Evolutionary conservation across 2,888 invertebrate species (phyloP), one percentile per base, ranked within the genome.

Genomic region (Polyommatus iphigenia): DNA sequence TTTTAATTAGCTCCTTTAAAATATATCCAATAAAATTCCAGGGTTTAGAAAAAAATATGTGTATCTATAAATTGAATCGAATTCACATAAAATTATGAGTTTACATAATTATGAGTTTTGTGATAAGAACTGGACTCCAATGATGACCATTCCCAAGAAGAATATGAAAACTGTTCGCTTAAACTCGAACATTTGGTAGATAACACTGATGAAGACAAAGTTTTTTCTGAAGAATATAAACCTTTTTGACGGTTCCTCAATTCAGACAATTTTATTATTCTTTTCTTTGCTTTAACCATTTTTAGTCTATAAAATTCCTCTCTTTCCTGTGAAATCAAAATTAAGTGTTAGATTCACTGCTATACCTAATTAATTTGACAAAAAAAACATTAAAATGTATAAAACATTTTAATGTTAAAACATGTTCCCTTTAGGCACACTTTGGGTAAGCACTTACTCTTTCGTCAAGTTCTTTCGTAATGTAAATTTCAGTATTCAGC

Each of bases 221-320:
- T 20, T 8, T 59, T 20, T 20, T 59, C 59, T 20, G 59, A 59
- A 57, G 57, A 57, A 57, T 18, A n/a, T 57, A 57, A 57, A 20
- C 29, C 67, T 6, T 32, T 29, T 32, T 18, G 29, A 15, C 29
- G 29, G 7, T 67, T 67, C 29, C 18, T 67, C 2, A 67, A 67
- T 67, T 67, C 67, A 18, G 67, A 29, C 67, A 67, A 6, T 67
- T 67, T 32, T 15, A 50, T 50, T 1, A 20, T 20, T 20, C 88
- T 86, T 82, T 94, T 94, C 85, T 94, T 92, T 0, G 93, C 91
- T 83, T 94, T 94, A 24, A 94, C 89, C 91, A 94, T 92, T 84
- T 94, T 94, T 80, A 94, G 82, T 20, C 94, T 88, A 81, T 93
- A 93, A 79, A 93, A 93, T n/a, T 94, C 94, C 83, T 94, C 94